Evolutionary conservation across 2,888 invertebrate species (phyloP).

Genomic region (Onthophagus sagittarius): DNA sequence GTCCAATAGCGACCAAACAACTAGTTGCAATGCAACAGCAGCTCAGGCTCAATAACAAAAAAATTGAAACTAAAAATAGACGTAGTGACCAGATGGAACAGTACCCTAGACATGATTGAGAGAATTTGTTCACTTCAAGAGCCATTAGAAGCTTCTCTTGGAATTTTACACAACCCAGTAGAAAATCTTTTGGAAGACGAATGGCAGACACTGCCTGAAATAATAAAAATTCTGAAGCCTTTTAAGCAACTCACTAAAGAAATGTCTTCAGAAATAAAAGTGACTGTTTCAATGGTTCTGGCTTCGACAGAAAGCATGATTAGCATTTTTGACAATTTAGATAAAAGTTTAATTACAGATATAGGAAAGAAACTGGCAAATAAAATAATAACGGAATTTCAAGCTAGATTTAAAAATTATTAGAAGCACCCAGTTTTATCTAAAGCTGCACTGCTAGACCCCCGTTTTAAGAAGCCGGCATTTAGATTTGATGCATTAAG

Average conservation of each 20-base stretch:
- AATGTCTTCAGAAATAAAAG: background rate
- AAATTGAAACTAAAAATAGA: too few species aligned
- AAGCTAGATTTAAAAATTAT: background rate
- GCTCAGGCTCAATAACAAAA: too few species aligned
- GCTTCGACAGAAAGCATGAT: background rate
- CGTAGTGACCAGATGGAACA: conserved; percentile 1
- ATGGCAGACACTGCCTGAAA: background rate
- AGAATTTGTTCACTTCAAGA: background rate
- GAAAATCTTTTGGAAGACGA: background rate
- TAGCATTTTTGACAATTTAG: background rate
- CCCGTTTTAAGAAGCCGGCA: background rate
- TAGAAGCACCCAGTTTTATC: background rate
- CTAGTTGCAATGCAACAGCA: too few species aligned
- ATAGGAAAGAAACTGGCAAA: background rate
- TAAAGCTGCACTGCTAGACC: background rate
- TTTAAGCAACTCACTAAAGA: background rate
- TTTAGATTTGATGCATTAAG: background rate
- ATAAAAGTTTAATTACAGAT: background rate
- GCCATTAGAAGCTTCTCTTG: background rate
- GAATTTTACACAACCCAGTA: background rate
- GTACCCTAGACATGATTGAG: conserved; percentile 8
- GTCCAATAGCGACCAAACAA: too few species aligned
- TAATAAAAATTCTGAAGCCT: background rate
- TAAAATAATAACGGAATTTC: background rate
- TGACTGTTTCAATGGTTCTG: background rate